Percentiles rank a stretch among this genome's conserved stretches.
phyloP scores from a whole-genome alignment of 2,888 invertebrate genomes.

The Balanococcus diminutus region DNA sequence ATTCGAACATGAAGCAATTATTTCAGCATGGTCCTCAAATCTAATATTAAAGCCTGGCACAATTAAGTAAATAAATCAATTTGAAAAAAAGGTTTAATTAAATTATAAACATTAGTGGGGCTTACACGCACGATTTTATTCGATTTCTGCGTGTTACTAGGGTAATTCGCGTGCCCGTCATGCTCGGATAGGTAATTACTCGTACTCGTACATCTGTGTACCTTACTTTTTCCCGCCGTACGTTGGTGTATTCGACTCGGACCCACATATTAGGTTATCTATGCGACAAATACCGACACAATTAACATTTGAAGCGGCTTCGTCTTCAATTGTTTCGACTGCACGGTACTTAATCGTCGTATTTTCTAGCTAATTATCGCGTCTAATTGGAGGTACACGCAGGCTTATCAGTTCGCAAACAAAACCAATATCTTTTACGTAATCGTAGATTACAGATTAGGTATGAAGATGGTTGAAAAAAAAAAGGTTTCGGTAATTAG shows the following conservation, averaged over 20 bases:
- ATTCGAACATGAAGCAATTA: not conserved
- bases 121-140: not conserved
- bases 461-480: not conserved
- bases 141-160: not conserved
- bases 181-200: not conserved
- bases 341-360: not conserved
- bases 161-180: not conserved
- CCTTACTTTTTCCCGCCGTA: not conserved
- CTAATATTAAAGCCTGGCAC: not conserved
- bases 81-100: not conserved
- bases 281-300: not conserved
- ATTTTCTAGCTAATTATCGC: conserved; percentile 35
- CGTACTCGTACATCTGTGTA: not conserved
- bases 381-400: not conserved
- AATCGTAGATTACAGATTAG: not conserved
- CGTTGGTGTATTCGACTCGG: no score
- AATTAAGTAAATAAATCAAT: not conserved
- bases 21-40: not conserved
- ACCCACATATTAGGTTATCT: not conserved
- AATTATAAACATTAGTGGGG: not conserved
- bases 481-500: conserved; percentile 19
- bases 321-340: conserved; percentile 36
- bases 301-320: conserved; percentile 4
- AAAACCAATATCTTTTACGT: conserved; percentile 11
- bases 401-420: not conserved